A percentile compares a stretch with the other conserved stretches of the same genome.
These are phyloP conservation scores for Tenebrio molitor DNA, from an alignment of 1,140 invertebrate genomes.

Conservation along the genomic window DNA sequence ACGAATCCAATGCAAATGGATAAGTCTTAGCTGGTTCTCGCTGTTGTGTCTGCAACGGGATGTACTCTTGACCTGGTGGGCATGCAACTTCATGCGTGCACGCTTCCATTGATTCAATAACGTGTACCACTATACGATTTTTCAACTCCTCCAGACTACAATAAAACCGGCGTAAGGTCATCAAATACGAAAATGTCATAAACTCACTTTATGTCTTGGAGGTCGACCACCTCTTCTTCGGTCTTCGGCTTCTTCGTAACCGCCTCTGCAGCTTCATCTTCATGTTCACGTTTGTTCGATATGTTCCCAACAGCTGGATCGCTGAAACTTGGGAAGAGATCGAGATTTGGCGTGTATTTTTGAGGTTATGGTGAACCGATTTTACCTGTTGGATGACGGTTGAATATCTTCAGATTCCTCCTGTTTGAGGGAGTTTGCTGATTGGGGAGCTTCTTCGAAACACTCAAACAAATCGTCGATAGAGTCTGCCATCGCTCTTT, in stretches of 20 bases:
- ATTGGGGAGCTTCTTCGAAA: constrained; percentile 57
- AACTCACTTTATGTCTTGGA: constrained; percentile 62
- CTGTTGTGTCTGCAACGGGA: constrained; percentile 74
- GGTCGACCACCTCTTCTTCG: constrained; percentile 56
- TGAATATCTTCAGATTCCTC: constrained; percentile 44
- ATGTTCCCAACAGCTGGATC: background rate
- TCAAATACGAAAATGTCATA: background rate
- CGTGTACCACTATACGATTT: constrained; percentile 84
- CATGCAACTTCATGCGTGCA: constrained; percentile 95
- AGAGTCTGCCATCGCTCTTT: constrained; percentile 58
- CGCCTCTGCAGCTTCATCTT: constrained; percentile 43
- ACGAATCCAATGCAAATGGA: constrained; percentile 96
- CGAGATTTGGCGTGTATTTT: constrained; percentile 56
- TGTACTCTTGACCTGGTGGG: constrained; percentile 87
- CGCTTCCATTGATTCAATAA: constrained; percentile 88
- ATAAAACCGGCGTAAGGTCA: constrained; percentile 14
- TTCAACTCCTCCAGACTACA: constrained; percentile 74
- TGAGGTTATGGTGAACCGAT: constrained; percentile 59
- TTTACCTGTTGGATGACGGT: constrained; percentile 56
- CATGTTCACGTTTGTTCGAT: constrained; percentile 30
- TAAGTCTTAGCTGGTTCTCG: constrained; percentile 92
- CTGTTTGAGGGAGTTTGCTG: constrained; percentile 7
- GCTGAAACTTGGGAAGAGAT: constrained; percentile 42
- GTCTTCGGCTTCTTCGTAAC: constrained; percentile 49
- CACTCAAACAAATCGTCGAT: constrained; percentile 64